A percentile compares a stretch with the other conserved stretches of the same genome.
These are phyloP conservation scores for Babyrousa celebensis DNA, from an alignment of 2,797 vertebrate species.

Conservation along the genomic window DNA sequence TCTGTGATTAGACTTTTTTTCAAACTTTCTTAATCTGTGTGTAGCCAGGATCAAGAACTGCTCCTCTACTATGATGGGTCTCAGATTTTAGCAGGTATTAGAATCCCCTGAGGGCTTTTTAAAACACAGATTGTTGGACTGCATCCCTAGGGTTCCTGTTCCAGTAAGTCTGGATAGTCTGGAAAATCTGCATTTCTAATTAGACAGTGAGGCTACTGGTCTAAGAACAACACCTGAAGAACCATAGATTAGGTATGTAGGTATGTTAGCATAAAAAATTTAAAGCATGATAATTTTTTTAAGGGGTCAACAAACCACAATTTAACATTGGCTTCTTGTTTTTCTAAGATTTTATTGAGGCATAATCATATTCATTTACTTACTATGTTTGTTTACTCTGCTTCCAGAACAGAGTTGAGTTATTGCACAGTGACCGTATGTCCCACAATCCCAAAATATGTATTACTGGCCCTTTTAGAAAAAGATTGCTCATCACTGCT, in stretches of 20 bases:
- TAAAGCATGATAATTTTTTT: neutral
- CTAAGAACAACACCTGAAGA: neutral
- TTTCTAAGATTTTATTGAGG: neutral
- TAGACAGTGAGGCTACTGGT: neutral
- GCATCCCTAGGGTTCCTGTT: neutral
- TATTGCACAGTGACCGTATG: neutral
- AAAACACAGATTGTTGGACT: neutral
- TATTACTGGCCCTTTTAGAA: neutral
- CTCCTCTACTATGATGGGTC: neutral
- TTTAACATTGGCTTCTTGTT: neutral
- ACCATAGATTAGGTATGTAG: neutral
- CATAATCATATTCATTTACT: neutral
- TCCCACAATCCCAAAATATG: slow-evolving; percentile 8
- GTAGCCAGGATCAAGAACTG: neutral
- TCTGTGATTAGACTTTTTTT: neutral
- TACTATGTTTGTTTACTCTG: neutral
- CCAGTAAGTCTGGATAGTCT: neutral
- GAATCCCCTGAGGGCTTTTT: neutral
- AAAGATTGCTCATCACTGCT: neutral
- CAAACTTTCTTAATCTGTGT: neutral
- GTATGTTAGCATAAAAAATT: neutral
- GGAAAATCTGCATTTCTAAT: neutral
- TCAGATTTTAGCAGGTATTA: neutral
- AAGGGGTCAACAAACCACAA: neutral
- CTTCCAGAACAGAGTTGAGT: neutral